phyloP scores from a whole-genome alignment of 1,140 invertebrate species.

The Armadillidium nasatum region DNA sequence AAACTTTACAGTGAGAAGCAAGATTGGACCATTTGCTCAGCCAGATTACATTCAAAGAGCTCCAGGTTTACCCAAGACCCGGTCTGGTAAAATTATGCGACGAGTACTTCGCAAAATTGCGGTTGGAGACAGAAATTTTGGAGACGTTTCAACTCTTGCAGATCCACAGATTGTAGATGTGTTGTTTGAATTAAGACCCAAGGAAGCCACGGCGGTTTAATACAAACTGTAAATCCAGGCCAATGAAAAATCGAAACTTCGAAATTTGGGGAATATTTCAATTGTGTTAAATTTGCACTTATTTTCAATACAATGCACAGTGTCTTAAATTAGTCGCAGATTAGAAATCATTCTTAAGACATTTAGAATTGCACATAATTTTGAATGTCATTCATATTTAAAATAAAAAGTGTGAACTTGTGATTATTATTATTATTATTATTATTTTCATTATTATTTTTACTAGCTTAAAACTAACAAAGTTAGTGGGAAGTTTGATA shows the following conservation, averaged over 20 bases:
- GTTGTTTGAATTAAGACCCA: constrained; percentile 49
- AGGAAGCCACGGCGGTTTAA: constrained; percentile 12
- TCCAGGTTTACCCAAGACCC: constrained; percentile 88
- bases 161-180: constrained; percentile 55
- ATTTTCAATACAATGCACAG: background rate
- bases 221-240: background rate
- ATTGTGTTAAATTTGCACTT: background rate
- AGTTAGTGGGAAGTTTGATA: background rate
- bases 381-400: background rate
- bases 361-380: background rate
- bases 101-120: constrained; percentile 90
- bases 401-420: background rate
- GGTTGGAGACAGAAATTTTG: constrained; percentile 76
- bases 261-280: background rate
- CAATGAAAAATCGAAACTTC: background rate
- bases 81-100: constrained; percentile 97
- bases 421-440: background rate
- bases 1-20: constrained; percentile 67
- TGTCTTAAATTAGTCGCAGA: background rate
- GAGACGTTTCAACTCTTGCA: constrained; percentile 78
- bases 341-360: background rate
- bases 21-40: constrained; percentile 92
- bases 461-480: background rate
- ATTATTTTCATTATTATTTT: background rate
- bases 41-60: constrained; percentile 92